phyloP scores from a whole-genome alignment of 2,113 vertebrate genomes.

The Tragelaphus imberbis region DNA sequence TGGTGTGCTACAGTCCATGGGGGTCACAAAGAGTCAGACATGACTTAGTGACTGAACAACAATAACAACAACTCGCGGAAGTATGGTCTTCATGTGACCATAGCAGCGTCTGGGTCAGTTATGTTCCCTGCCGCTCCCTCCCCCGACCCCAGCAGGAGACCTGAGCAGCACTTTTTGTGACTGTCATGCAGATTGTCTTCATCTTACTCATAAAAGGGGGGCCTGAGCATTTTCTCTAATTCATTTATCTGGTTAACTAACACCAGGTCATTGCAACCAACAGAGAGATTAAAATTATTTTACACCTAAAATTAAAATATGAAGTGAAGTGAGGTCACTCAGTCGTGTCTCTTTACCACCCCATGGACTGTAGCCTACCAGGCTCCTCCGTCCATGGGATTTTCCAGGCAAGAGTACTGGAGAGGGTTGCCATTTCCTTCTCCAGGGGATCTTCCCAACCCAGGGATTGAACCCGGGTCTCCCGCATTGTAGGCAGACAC shows the following conservation, averaged over 20 bases:
- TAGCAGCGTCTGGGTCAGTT: background rate
- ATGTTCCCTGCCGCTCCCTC: background rate
- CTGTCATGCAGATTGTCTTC: accelerated
- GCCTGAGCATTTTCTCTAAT: background rate
- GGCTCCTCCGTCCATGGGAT: background rate
- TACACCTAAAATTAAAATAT: background rate
- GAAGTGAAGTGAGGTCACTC: background rate
- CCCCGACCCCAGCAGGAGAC: background rate
- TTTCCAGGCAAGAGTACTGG: background rate
- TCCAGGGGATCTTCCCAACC: background rate
- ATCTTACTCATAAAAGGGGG: accelerated
- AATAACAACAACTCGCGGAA: background rate
- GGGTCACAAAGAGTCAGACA: background rate
- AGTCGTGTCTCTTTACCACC: background rate
- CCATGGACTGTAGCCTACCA: background rate
- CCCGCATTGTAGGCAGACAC: background rate
- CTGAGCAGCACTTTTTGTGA: background rate
- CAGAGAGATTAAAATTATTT: background rate
- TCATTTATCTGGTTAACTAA: background rate
- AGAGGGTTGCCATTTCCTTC: background rate
- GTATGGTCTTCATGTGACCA: background rate
- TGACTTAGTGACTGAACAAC: background rate
- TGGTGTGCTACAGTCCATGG: background rate
- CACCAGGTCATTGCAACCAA: background rate
- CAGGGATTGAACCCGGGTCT: background rate